Base-by-base conservation (phyloP, 2,113 vertebrate species). In the Hippocampus zosterae region DNA sequence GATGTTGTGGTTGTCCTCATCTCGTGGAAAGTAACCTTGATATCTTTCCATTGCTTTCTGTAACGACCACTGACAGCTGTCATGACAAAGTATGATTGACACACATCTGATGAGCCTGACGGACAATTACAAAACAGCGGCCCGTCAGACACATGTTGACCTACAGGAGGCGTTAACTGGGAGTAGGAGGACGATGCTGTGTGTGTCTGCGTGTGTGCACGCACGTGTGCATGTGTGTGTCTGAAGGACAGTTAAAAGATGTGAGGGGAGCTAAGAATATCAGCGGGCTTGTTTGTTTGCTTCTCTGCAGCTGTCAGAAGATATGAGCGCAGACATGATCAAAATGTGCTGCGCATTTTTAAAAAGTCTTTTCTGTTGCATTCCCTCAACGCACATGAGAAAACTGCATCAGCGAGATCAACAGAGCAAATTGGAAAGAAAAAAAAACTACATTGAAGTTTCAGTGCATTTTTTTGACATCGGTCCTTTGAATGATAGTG, bases 1-100 rank as follows among this genome's bases (percentile, higher is more conserved):
- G 91, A 93, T 91, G 75, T 83, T 90, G 92, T 91, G 91, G 91
- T 91, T 85, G 86, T 89, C 86, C 79, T 89, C 84, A 88, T 76
- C 74, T 84, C 82, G 81, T 91, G 88, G 90, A 91, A 91, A 91
- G 85, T 79, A 88, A 90, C 85, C 82, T 82, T 78, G 79, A 81
- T 84, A 84, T 87, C 83, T 87, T 37, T 89, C 81, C 81, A 86
- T 90, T 77, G 85, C 81, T 91, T 90, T 92, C 88, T 88, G 90
- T 88, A 88, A 90, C 86, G 88, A 85, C 79, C 70, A 61, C 70
- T 81, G 78, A 81, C 83, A 80, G 84, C 80, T 81, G 79, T 81
- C 74, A 66, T 72, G 66, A 62, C 23, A 52, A 79, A 73, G 67
- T 60, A 25, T 83, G 79, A 83, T 75, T 82, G 81, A 77, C 73